Conservation (phyloP, 2,113 vertebrate genomes). For the Cygnus buccinator region DNA sequence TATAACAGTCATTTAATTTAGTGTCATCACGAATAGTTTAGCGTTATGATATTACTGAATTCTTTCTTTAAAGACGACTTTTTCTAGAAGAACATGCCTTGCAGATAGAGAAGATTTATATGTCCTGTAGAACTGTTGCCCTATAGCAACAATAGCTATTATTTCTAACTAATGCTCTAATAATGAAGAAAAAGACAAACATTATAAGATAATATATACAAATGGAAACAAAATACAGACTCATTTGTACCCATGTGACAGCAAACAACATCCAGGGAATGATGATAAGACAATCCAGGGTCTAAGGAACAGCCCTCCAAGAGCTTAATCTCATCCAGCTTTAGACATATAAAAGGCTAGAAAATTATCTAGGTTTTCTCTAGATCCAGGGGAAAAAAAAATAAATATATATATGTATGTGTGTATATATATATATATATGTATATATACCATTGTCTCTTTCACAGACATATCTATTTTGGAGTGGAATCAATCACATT, state of each 20-base stretch:
- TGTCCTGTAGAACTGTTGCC: not conserved
- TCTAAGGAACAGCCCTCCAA: not conserved
- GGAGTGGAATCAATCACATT: not conserved
- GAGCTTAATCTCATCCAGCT: not conserved
- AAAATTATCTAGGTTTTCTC: not conserved
- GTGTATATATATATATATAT: too few species aligned
- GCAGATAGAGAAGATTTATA: not conserved
- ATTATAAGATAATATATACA: not conserved
- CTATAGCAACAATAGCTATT: not conserved
- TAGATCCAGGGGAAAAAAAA: not conserved
- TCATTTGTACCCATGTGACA: not conserved
- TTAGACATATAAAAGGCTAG: not conserved
- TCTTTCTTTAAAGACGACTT: not conserved
- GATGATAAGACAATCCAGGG: not conserved
- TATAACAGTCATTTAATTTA: not conserved
- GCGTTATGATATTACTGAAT: not conserved
- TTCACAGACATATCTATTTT: not conserved
- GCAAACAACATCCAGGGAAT: not conserved
- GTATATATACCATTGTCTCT: not conserved
- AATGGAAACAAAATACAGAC: not conserved
- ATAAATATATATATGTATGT: too few species aligned
- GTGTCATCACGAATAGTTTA: not conserved
- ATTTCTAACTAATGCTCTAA: not conserved
- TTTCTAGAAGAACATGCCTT: not conserved
- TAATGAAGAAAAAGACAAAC: not conserved